Evolutionary conservation across 1,140 invertebrate species (phyloP), one percentile per base, ranked within the genome.

Genomic region (Drosophila teissieri): DNA sequence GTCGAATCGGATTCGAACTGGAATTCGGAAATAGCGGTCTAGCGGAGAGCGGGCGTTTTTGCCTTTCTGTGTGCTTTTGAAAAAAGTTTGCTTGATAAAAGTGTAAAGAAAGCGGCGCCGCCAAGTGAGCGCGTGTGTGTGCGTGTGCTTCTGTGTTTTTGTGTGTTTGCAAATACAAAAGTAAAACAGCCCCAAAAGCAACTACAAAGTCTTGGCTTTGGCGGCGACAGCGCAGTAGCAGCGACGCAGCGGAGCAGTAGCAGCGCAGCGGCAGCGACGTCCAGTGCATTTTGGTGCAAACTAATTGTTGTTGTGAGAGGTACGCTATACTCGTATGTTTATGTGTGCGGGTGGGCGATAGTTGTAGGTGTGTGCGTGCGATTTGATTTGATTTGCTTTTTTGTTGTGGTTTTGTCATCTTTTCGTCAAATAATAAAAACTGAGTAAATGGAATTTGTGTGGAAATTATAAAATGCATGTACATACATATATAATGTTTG

Each of bases 251-350:
- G 17, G 24, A 60, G 40, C 40, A 42, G 40, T 8, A 15, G 61
- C 60, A 55, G 56, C 37, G 57, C 42, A 46, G 40, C 62, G 14
- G 69, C 48, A 62, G 53, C 54, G 44, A 58, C 58, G 48, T 52
- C 58, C 74, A 76, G 69, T 83, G 81, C 81, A 86, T 65, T 84
- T 65, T 63, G 42, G 46, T 58, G 45, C 56, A 54, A 44, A 67
- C 51, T 51, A 77, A 49, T 73, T 73, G 82, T 86, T 82, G 62
- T 63, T 74, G 83, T 42, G 64, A 85, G 74, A 85, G 82, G 83
- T 86, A 85, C 67, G 68, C 42, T 69, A 55, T 37, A 45, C 37
- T 17, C 53, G 17, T 15, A 22, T 48, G 40, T 56, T 48, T 49
- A 24, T 57, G 40, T 53, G 31, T 53, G 40, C 46, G n/a, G n/a